Evolutionary conservation across 1,140 invertebrate species (phyloP), one percentile per base, ranked within the genome.

Genomic region (Trichonephila clavata): DNA sequence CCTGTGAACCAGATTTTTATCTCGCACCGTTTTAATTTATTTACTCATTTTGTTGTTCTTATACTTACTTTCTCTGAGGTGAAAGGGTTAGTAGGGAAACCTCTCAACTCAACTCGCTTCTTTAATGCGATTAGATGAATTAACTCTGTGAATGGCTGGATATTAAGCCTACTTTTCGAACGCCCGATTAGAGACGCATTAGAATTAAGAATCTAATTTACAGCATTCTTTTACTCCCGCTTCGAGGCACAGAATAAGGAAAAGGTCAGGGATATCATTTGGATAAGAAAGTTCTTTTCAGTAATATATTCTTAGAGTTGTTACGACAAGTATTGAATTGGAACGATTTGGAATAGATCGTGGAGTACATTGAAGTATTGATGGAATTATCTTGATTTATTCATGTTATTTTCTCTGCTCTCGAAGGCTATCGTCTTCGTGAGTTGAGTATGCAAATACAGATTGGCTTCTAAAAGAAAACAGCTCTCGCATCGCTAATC

Each of bases 11-110:
- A 77, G 27, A 77, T 77, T 77, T 63, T 77, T 63, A 63, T 63
- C 32, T 27, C 14, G 27, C 27, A 18, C 27, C 6, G 24, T 32
- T 77, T 39, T 77, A 18, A 6, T 32, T 27, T 71, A n/a, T 65
- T n/a, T 65, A 24, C n/a, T 50, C 8, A 27, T 32, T 83, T 77
- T 83, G 43, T 83, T 83, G 39, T 59, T 83, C n/a, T 77, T 77
- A 6, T 59, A 57, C 20, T 13, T 27, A 5, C n/a, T 87, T 87
- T 43, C 18, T 63, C 16, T 50, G 86, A 39, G 86, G 86, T 87
- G 86, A 87, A 63, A 87, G 86, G 86, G 86, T 87, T 87, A 87
- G 86, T 87, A 24, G 86, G 60, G 27, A 87, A 87, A 87, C 10
- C 24, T 21, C 77, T 21, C 77, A 21, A 27, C 2, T n/a, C 50